Evolutionary conservation across 2,797 vertebrate species (phyloP).

Genomic region (Typhlichthys eigenmanni): DNA sequence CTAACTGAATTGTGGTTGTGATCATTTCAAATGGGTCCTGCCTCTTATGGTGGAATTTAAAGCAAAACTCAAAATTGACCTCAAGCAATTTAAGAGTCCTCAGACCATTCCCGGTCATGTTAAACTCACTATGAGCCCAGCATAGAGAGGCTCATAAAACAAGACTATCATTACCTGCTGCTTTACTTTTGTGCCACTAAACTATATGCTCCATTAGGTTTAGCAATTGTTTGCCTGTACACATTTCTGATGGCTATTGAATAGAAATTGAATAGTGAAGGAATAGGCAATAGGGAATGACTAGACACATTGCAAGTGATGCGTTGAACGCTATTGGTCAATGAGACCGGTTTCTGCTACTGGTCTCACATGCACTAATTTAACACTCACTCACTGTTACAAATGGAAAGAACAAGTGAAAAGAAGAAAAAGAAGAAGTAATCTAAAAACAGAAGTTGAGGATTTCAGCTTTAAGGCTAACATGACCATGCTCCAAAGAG

Average conservation of each 20-base stretch:
- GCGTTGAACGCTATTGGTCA: too few species aligned
- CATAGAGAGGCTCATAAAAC: conserved; percentile 64
- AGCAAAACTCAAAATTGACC: conserved; percentile 43
- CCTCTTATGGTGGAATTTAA: conserved; percentile 44
- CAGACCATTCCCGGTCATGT: conserved; percentile 43
- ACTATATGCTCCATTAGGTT: conserved; percentile 49
- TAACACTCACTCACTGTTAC: too few species aligned
- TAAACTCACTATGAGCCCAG: conserved; percentile 51
- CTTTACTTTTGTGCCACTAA: conserved; percentile 41
- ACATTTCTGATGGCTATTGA: too few species aligned
- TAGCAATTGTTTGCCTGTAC: conserved; percentile 26
- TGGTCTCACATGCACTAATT: too few species aligned
- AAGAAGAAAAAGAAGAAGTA: too few species aligned
- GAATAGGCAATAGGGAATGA: too few species aligned
- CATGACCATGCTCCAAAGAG: conserved; percentile 5
- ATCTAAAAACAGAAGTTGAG: too few species aligned
- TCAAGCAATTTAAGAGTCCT: conserved; percentile 62
- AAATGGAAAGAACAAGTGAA: too few species aligned
- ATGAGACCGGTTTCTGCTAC: too few species aligned
- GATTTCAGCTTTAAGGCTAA: neutral
- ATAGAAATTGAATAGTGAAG: too few species aligned
- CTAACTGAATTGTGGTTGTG: conserved; percentile 52
- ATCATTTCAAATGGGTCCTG: conserved; percentile 48
- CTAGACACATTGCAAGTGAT: too few species aligned
- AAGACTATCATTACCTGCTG: conserved; percentile 56